These are phyloP conservation scores for Conus betulinus DNA, from an alignment of 1,140 invertebrate species.

Conservation along the genomic window DNA sequence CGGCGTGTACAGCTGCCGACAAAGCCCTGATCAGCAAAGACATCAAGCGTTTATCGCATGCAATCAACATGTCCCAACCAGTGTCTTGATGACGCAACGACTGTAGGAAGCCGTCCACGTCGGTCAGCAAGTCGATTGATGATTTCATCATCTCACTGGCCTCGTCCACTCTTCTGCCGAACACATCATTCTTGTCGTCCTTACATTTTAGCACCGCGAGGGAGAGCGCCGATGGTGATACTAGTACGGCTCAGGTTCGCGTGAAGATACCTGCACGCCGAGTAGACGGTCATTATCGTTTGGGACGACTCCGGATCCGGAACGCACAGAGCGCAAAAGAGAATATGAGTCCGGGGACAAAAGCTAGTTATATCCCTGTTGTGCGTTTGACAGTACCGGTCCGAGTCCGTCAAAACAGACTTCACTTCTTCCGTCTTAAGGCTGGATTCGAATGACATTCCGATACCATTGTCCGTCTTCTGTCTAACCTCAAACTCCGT, in stretches of 20 bases:
- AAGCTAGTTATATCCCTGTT: too few species aligned
- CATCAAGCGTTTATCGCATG: conserved; percentile 2
- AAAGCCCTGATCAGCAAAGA: not conserved
- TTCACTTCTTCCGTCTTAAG: too few species aligned
- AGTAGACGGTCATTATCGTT: not conserved
- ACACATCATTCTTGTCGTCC: not conserved
- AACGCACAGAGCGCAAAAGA: too few species aligned
- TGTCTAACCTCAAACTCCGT: too few species aligned
- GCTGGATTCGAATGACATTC: too few species aligned
- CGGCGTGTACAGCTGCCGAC: not conserved
- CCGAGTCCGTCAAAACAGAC: too few species aligned
- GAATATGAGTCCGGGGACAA: too few species aligned
- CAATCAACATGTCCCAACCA: not conserved
- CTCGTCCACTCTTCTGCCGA: too few species aligned
- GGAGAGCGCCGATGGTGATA: not conserved
- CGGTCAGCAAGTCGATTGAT: not conserved
- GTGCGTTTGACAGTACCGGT: too few species aligned
- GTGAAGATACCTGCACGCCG: not conserved
- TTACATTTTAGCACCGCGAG: not conserved
- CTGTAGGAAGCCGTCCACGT: not conserved
- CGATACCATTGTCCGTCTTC: too few species aligned
- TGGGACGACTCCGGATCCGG: too few species aligned
- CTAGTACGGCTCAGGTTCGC: not conserved
- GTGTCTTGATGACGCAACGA: not conserved
- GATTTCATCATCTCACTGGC: not conserved